phyloP scores from a whole-genome alignment of 2,797 vertebrate species.

The Ara ararauna region DNA sequence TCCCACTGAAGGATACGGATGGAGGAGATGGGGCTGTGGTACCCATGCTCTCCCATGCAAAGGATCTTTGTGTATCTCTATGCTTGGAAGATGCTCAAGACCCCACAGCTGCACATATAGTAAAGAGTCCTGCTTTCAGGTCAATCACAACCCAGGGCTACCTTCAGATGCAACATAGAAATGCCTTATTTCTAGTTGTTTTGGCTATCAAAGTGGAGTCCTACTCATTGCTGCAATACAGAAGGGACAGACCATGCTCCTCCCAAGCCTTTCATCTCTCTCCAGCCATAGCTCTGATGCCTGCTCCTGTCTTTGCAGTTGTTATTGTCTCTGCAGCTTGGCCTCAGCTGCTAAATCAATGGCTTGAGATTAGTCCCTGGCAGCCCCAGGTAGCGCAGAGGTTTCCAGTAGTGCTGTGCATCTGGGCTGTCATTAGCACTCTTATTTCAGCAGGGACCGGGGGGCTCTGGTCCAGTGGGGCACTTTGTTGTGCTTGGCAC shows the following conservation, averaged over 20 bases:
- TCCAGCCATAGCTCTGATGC: not conserved
- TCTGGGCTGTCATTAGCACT: not conserved
- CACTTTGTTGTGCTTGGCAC: slow-evolving; percentile 13
- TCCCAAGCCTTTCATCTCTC: slow-evolving; percentile 23
- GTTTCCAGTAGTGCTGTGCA: not conserved
- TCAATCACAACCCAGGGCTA: not conserved
- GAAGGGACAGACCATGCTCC: not conserved
- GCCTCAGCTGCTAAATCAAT: slow-evolving; percentile 35
- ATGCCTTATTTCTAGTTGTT: rapidly evolving
- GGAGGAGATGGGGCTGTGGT: not conserved
- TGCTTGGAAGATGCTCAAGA: not conserved
- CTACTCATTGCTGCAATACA: not conserved
- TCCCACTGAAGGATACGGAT: not conserved
- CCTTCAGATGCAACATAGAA: not conserved
- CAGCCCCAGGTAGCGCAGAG: slow-evolving; percentile 25
- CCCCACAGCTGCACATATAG: rapidly evolving
- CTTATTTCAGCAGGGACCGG: not conserved
- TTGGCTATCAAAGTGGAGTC: not conserved
- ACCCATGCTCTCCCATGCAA: not conserved
- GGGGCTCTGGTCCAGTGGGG: not conserved
- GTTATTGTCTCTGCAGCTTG: not conserved
- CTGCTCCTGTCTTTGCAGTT: not conserved
- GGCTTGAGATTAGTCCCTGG: slow-evolving; percentile 13
- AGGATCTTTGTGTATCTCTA: slow-evolving; percentile 30
- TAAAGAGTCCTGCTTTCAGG: not conserved